Base-by-base conservation (phyloP, 2,113 vertebrate genomes). In the Triplophysa tibetana region DNA sequence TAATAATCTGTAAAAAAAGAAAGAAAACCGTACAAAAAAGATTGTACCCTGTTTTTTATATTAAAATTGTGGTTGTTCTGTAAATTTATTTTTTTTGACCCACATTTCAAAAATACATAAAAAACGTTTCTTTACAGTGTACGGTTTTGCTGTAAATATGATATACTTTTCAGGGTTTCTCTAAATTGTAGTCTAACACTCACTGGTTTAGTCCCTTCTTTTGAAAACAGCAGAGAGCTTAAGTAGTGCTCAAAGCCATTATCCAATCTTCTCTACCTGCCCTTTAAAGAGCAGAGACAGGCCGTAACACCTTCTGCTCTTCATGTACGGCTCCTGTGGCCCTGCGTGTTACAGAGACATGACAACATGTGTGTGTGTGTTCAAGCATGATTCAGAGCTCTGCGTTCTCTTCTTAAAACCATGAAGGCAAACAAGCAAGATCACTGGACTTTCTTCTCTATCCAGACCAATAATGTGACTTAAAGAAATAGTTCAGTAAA, bases 331-430 rank as follows among this genome's bases (percentile, higher is more conserved):
- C 88, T 88, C 88, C 82, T 52, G 69, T 81, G 88, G 86, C 88
- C 82, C 80, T 82, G 87, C 88, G 90, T 87, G 90, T 91, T 92
- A 90, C 86, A 33, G 87, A 90, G 91, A 90, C 33, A 8, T 91
- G 89, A 93, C 88, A 90, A 58, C 29, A 23, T 41, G 52, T 43
- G 58, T 91, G 86, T 90, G 90, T 91, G 84, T 84, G 33, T 24
- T 1, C 85, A 88, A 88, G n/a, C n/a, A n/a, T n/a, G 85, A 88
- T 86, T 86, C 79, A 84, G 78, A 87, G 88, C 78, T 88, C 84
- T 48, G 26, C 52, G 43, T 73, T 65, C 33, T 26, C 67, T 65
- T 69, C n/a, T 72, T 33, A n/a, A 72, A 38, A 12, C 52, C 19
- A 58, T 4, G 3, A 52, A 72, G 52, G 48, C 69, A 58, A 56